Percentiles rank a stretch among this genome's conserved stretches.
Evolutionary conservation across 2,888 invertebrate species (phyloP).

Genomic region (Sarcophaga variegata): DNA sequence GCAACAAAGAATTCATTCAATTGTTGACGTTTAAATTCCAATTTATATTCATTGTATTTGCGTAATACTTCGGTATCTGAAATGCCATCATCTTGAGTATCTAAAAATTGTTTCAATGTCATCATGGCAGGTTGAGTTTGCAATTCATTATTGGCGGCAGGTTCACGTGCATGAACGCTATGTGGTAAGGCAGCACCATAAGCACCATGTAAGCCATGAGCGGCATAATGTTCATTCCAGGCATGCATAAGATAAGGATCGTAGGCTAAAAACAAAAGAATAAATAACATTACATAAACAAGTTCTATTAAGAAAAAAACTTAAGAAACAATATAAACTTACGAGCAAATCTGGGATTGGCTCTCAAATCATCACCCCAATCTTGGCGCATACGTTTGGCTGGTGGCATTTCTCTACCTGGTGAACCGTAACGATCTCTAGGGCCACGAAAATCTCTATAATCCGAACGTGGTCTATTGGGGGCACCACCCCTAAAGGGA

Average conservation of each 20-base stretch:
- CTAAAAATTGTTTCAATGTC: constrained; percentile 97
- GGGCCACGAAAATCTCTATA: constrained; percentile 89
- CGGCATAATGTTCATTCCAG: constrained; percentile 80
- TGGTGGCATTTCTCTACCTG: constrained; percentile 89
- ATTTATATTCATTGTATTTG: constrained; percentile 99
- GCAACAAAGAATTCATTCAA: constrained; percentile 99
- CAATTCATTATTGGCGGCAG: constrained; percentile 76
- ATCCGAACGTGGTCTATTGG: constrained; percentile 87
- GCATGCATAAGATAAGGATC: constrained; percentile 81
- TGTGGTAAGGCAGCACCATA: constrained; percentile 73
- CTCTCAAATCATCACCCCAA: constrained; percentile 84
- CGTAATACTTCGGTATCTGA: constrained; percentile 97
- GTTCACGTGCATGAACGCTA: constrained; percentile 73
- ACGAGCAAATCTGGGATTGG: constrained; percentile 82
- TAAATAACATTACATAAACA: neutral
- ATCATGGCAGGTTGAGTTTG: constrained; percentile 97
- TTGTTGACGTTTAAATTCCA: constrained; percentile 97
- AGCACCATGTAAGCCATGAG: constrained; percentile 78
- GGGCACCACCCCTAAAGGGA: constrained; percentile 82
- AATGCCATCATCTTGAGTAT: constrained; percentile 98
- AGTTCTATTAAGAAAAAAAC: neutral
- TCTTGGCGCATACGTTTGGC: constrained; percentile 89
- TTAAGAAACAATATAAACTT: constrained; percentile 52
- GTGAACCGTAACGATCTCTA: constrained; percentile 87
- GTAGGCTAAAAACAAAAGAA: constrained; percentile 74